Evolutionary conservation across 2,797 vertebrate genomes (phyloP), one percentile per base, ranked within the genome.

Genomic region (Oophaga sylvatica): DNA sequence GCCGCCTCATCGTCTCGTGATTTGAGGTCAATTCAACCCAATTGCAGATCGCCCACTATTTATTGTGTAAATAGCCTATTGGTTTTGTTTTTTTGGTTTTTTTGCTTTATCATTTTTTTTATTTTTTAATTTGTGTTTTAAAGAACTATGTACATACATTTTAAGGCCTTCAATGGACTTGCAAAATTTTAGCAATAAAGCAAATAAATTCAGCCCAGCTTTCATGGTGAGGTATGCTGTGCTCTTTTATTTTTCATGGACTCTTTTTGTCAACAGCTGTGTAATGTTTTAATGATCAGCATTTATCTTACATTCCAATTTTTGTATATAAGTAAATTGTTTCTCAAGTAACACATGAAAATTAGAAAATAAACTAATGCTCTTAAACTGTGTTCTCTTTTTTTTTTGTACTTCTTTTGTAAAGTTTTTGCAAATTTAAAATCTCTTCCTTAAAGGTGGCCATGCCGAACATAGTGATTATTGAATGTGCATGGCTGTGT

Each of bases 291-390:
- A 92, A 91, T 90, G 90, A 91, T 96, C 94, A 94, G 93, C 95
- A 95, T 97, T 97, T 97, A 96, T 93, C 95, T 96, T 96, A 96
- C 97, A 98, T 97, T 98, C 96, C 96, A 97, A 95, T 96, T 96
- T 94, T 97, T 98, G 95, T 98, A 96, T 93, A 97, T 97, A 97
- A 94, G 93, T 95, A 95, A 92, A 95, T 93, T 95, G 95, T 97
- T 97, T 97, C 95, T 96, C 94, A 97, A 94, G 92, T 97, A 96
- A 97, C 94, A 96, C 95, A 95, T 95, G 96, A 95, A 96, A 94
- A 96, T 95, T 94, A 95, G 95, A 92, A 94, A 96, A 95, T 97
- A 97, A 98, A 97, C 94, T 96, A 97, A 97, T 96, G 94, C 94
- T 97, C 94, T 96, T 96, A 95, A 95, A 93, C 10, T 88, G 16